Evolutionary conservation across 2,888 invertebrate species (phyloP), one percentile per base, ranked within the genome.

Genomic region (Nycteola revayana): DNA sequence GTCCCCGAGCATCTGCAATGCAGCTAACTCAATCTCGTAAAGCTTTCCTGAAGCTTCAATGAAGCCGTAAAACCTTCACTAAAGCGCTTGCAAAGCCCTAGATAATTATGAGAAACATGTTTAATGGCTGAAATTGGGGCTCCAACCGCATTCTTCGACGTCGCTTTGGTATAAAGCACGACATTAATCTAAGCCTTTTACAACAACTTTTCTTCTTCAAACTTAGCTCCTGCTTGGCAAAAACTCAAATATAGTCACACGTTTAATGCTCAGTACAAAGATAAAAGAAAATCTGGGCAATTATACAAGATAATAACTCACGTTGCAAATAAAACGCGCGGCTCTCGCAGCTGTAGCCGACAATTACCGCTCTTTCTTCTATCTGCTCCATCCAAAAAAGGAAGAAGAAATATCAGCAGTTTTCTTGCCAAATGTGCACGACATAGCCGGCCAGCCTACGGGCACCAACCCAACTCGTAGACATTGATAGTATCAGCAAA

Each of bases 71-170:
- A 65, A 30, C 55, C 63, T 53, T 17, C 21, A 40, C 45, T 62
- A 52, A 66, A 74, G 69, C 49, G 42, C 43, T 42, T 45, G 45
- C 49, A 58, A 67, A 64, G 49, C 56, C 48, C 32, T 38, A 55
- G 60, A 62, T 62, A 66, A 69, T 65, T 69, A 63, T 58, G 66
- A 66, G 66, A 65, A 67, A 60, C 61, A 60, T 53, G 53, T 48
- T 61, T 61, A 56, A 59, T 59, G 54, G 41, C 58, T 49, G 42
- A 66, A 51, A 67, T 65, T 60, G 49, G 39, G 48, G 43, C 44
- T 43, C 39, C 42, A 32, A 34, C 47, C 37, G 28, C 35, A 32
- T 49, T 57, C 41, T 42, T 32, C 29, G 28, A 37, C 41, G 28
- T n/a, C 40, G 51, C 42, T 57, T 51, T 33, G 43, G 42, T 52